Evolutionary conservation across 2,797 vertebrate genomes (phyloP).

Genomic region (Scomberomorus guttatus): DNA sequence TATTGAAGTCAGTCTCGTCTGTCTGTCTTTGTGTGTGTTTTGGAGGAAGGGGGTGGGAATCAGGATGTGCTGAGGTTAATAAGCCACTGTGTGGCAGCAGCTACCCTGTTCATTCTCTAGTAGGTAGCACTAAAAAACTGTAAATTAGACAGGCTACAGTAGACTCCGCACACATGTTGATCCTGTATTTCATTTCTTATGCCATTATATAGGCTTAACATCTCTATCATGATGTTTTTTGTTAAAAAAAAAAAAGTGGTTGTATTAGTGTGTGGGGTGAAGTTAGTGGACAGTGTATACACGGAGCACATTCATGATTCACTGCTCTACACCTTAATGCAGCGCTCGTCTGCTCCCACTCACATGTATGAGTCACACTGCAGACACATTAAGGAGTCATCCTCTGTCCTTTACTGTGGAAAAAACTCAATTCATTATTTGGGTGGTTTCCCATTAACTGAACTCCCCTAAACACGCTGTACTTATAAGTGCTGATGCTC

Average conservation of each 20-base stretch:
- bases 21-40: slow-evolving; percentile 32
- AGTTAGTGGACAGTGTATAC: neutral
- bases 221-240: neutral
- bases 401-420: slow-evolving; percentile 23
- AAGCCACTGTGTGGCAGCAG: slow-evolving; percentile 81
- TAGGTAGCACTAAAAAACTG: neutral
- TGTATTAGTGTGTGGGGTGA: slow-evolving; percentile 8
- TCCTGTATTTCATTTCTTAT: neutral
- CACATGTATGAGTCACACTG: slow-evolving; percentile 58
- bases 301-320: slow-evolving; percentile 22
- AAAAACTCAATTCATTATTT: neutral
- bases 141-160: neutral
- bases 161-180: neutral
- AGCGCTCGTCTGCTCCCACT: slow-evolving; percentile 39
- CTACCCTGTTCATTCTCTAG: slow-evolving; percentile 37
- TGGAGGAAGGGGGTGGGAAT: neutral
- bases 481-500: neutral
- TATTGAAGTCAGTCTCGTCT: slow-evolving; percentile 68
- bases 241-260: neutral
- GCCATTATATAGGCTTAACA: neutral
- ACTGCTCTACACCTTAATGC: slow-evolving; percentile 41
- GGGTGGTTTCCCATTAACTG: slow-evolving; percentile 10
- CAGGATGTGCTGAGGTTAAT: slow-evolving; percentile 66
- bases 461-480: neutral
- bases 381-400: slow-evolving; percentile 12